These are phyloP conservation scores for Palythoa grandis DNA, from an alignment of 92 coral and sea anemone species.

Conservation along the genomic window DNA sequence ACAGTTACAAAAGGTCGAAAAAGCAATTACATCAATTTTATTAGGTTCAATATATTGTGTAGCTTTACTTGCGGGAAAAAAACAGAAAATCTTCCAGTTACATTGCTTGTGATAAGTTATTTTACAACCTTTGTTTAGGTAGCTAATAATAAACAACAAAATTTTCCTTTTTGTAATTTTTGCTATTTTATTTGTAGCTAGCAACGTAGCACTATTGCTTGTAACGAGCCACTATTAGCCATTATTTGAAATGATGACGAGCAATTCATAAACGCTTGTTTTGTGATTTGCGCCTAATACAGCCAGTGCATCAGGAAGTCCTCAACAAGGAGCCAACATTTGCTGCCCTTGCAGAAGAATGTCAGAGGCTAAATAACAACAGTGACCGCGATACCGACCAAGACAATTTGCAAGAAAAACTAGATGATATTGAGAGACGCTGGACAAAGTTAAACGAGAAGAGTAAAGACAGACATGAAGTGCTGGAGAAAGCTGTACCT, in stretches of 20 bases:
- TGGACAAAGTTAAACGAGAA: conserved; percentile 84
- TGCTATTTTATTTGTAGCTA: too few species aligned
- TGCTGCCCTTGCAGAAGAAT: conserved; percentile 66
- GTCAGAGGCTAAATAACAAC: conserved; percentile 69
- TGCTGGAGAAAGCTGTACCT: conserved; percentile 80
- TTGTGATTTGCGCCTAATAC: neutral
- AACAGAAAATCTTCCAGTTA: too few species aligned
- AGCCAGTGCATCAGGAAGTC: conserved; percentile 88
- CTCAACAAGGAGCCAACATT: conserved; percentile 73
- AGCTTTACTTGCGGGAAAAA: too few species aligned
- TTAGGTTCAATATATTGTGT: too few species aligned
- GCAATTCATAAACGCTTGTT: neutral
- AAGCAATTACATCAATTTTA: too few species aligned
- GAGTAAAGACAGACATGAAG: conserved; percentile 68
- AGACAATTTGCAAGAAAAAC: conserved; percentile 80
- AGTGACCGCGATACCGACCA: conserved; percentile 75
- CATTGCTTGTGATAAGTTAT: too few species aligned
- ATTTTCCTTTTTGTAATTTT: too few species aligned
- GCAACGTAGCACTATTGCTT: neutral
- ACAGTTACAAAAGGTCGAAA: too few species aligned
- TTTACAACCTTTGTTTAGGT: too few species aligned
- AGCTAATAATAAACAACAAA: too few species aligned
- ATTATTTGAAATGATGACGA: neutral
- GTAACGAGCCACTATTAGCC: neutral
- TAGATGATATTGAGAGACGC: conserved; percentile 71